A percentile compares a stretch with the other conserved stretches of the same genome.
These are phyloP conservation scores for Thymelicus lineola DNA, from an alignment of 2,888 invertebrate genomes.

Conservation along the genomic window DNA sequence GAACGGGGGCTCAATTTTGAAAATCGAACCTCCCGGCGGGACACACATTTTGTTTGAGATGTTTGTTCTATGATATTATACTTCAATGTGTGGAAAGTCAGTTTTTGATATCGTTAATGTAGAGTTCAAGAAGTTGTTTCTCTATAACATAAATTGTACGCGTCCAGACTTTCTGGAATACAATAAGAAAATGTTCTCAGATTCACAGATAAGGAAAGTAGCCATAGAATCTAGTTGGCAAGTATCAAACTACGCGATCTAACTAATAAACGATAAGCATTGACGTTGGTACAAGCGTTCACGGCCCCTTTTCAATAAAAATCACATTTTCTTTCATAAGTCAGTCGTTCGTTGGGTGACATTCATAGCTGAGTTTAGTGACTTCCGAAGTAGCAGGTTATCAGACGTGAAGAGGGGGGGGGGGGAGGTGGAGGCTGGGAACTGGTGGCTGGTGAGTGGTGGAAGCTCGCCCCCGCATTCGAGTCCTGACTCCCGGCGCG, in stretches of 20 bases:
- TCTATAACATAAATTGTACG: too few species aligned
- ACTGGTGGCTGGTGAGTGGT: conserved; percentile 48
- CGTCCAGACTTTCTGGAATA: too few species aligned
- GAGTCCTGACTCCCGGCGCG: conserved; percentile 71
- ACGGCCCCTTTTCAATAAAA: conserved; percentile 79
- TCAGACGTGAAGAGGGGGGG: conserved; percentile 66
- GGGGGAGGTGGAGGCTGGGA: conserved; percentile 54
- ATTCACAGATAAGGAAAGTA: not conserved
- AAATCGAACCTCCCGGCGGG: too few species aligned
- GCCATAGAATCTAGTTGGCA: conserved; percentile 1
- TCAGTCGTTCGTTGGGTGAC: conserved; percentile 74
- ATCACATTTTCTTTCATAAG: conserved; percentile 78
- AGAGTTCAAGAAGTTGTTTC: too few species aligned
- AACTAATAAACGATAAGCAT: conserved; percentile 58
- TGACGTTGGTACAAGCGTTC: conserved; percentile 69
- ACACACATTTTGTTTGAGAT: too few species aligned
- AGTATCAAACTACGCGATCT: conserved; percentile 16
- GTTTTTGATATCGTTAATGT: too few species aligned
- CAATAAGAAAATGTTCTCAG: not conserved
- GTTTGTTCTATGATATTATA: too few species aligned
- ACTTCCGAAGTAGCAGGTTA: conserved; percentile 85
- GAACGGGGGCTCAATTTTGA: too few species aligned
- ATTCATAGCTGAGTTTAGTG: conserved; percentile 82
- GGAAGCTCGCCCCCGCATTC: conserved; percentile 72
- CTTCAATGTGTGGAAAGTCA: too few species aligned